Percentiles rank a stretch among this genome's conserved stretches.
These are phyloP conservation scores for Mormyrops attenuatus DNA, from an alignment of 2,797 vertebrate species.

Conservation along the genomic window DNA sequence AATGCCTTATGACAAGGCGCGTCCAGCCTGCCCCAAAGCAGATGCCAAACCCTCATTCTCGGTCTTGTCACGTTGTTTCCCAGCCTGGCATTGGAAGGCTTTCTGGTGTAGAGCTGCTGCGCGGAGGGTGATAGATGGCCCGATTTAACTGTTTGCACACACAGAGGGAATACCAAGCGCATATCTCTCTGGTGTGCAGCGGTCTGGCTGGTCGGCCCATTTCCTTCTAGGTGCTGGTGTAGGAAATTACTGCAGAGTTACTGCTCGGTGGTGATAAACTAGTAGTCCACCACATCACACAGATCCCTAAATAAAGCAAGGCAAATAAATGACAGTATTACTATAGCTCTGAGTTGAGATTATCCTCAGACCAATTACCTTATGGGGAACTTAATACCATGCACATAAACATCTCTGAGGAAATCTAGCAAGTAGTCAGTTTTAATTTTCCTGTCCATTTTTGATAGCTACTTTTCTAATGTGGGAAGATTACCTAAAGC, in stretches of 20 bases:
- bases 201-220: background rate
- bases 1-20: background rate
- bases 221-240: background rate
- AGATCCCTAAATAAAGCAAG: background rate
- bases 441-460: background rate
- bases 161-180: constrained; percentile 66
- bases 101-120: constrained; percentile 28
- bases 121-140: constrained; percentile 36
- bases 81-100: constrained; percentile 17
- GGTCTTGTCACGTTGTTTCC: background rate
- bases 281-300: background rate
- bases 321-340: background rate
- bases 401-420: background rate
- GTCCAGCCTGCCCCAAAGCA: background rate
- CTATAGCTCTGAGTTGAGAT: background rate
- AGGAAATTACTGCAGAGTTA: background rate
- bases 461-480: background rate
- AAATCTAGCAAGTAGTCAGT: background rate
- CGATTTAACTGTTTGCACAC: constrained; percentile 42
- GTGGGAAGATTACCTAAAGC: background rate
- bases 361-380: background rate
- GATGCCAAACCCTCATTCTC: background rate
- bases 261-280: background rate
- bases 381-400: background rate
- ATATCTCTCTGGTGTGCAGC: constrained; percentile 45